Evolutionary conservation across 2,888 invertebrate genomes (phyloP).

Genomic region (Harmothoe impar): DNA sequence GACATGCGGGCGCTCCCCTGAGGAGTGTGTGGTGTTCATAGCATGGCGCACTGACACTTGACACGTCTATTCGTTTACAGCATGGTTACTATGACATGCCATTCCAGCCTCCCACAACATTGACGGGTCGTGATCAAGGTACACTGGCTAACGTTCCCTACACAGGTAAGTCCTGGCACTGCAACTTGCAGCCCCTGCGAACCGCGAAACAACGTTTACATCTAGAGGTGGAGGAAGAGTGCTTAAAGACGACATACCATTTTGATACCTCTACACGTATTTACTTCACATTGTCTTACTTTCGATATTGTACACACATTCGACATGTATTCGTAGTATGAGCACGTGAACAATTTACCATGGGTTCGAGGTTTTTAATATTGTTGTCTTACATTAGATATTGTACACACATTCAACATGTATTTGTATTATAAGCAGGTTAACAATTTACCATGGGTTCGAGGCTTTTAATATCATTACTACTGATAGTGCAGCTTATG

Average conservation of each 20-base stretch:
- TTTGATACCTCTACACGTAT: no score
- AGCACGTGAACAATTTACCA: no score
- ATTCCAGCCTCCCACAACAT: conserved; percentile 69
- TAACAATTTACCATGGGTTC: no score
- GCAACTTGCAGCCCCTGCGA: conserved; percentile 1
- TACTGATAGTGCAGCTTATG: no score
- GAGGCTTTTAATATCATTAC: no score
- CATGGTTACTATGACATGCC: conserved; percentile 71
- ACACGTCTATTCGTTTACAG: conserved; percentile 65
- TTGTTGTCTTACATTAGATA: no score
- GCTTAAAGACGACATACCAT: background rate
- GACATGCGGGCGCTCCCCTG: background rate
- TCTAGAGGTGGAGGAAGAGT: background rate
- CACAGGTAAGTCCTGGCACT: conserved; percentile 74
- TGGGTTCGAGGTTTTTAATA: no score
- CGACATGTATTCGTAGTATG: no score
- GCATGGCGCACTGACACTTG: conserved; percentile 54
- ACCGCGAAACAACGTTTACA: background rate
- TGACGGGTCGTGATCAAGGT: conserved; percentile 65
- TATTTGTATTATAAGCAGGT: no score
- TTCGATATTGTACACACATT: no score
- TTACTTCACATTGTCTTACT: no score
- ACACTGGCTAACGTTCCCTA: conserved; percentile 77
- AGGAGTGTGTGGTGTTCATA: conserved; percentile 56
- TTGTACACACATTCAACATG: no score